Percentiles rank a stretch among this genome's conserved stretches.
Conservation (phyloP, 1,140 invertebrate genomes). For the Drosophila serrata region DNA sequence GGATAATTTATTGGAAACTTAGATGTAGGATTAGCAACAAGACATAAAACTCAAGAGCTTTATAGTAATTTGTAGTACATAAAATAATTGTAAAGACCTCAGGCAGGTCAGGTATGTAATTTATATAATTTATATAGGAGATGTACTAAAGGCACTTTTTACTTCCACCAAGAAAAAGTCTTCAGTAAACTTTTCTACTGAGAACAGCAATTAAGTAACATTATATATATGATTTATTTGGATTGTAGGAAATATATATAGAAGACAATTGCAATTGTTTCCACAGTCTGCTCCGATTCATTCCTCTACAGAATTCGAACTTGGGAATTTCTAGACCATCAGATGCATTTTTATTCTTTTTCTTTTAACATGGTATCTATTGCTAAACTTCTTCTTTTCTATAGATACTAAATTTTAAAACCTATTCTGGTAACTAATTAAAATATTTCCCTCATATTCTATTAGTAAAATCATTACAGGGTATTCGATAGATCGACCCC, state of each 20-base stretch:
- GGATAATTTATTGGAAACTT: slow-evolving; percentile 16
- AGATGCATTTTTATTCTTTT: not conserved
- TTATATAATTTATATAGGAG: not conserved
- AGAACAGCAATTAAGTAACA: not conserved
- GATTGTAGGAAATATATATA: no score
- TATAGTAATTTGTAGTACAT: not conserved
- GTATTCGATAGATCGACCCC: slow-evolving; percentile 26
- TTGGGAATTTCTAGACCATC: not conserved
- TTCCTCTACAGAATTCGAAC: not conserved
- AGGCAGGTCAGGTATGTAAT: not conserved
- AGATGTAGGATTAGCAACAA: slow-evolving; percentile 3
- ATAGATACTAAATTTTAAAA: no score
- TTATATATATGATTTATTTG: not conserved
- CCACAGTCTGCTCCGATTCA: no score
- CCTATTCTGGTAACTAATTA: not conserved
- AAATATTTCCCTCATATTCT: not conserved
- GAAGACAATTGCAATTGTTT: no score
- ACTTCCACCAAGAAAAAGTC: not conserved
- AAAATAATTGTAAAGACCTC: not conserved
- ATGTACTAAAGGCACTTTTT: not conserved
- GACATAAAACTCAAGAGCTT: not conserved
- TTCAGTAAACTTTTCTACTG: not conserved
- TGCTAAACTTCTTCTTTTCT: no score
- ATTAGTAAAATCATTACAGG: not conserved
- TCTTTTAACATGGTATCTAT: not conserved